Evolutionary conservation across 2,888 invertebrate genomes (phyloP).

Genomic region (Drosophila lutescens): DNA sequence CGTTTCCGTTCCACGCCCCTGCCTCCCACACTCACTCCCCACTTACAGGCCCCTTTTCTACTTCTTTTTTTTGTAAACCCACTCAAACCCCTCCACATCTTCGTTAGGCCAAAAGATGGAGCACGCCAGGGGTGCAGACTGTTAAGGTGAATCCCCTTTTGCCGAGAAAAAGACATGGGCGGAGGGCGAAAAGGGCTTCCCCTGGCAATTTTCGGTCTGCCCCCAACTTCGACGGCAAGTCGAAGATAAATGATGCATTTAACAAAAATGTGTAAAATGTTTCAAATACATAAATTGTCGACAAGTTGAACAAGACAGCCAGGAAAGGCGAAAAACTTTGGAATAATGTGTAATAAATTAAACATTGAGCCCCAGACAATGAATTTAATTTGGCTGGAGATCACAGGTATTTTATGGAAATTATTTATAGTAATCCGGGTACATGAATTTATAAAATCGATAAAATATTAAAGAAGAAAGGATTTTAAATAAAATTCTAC

Average conservation of each 20-base stretch:
- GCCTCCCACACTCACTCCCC: background rate
- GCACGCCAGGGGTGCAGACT: slow-evolving; percentile 67
- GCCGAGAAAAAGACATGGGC: background rate
- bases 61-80: background rate
- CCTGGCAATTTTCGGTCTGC: slow-evolving; percentile 16
- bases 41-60: slow-evolving; percentile 4
- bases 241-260: slow-evolving; percentile 76
- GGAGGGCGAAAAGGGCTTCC: background rate
- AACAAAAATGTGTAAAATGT: slow-evolving; percentile 68
- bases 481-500: too few relatives aligned
- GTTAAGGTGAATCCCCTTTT: slow-evolving; percentile 41
- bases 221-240: slow-evolving; percentile 23
- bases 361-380: slow-evolving; percentile 24
- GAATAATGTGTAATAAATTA: slow-evolving; percentile 29
- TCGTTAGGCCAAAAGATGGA: slow-evolving; percentile 60
- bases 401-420: background rate
- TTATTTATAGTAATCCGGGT: background rate
- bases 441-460: background rate
- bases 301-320: slow-evolving; percentile 47
- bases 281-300: slow-evolving; percentile 70
- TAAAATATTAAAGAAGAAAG: too few relatives aligned
- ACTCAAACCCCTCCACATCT: slow-evolving; percentile 7
- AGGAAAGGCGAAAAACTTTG: slow-evolving; percentile 24
- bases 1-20: slow-evolving; percentile 2
- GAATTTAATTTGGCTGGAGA: slow-evolving; percentile 1